These are phyloP conservation scores for Alloplasta piceator DNA, from an alignment of 2,888 invertebrate genomes.

Conservation along the genomic window DNA sequence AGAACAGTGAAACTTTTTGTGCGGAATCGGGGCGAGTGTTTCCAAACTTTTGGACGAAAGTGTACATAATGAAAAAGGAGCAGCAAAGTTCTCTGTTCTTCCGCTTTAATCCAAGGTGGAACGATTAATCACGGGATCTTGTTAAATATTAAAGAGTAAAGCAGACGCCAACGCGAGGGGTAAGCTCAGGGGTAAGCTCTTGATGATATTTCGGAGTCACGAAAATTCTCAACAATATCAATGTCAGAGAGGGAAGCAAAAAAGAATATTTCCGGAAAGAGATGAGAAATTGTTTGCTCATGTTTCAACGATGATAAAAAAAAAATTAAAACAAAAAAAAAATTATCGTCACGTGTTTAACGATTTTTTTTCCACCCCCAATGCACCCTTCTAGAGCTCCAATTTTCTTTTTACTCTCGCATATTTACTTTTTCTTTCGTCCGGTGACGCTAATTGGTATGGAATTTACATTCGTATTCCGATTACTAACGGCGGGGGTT, in stretches of 20 bases:
- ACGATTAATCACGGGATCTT: constrained; percentile 42
- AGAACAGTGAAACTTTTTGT: no score
- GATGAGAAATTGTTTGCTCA: not conserved
- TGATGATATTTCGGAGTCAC: constrained; percentile 13
- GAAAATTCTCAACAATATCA: not conserved
- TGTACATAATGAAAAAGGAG: no score
- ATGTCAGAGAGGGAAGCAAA: not conserved
- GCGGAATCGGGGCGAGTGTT: no score
- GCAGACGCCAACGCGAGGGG: not conserved
- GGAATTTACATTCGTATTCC: constrained; percentile 26
- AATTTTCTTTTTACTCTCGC: not conserved
- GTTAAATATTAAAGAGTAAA: constrained; percentile 41
- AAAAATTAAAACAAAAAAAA: not conserved
- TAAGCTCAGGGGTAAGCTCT: constrained; percentile 1
- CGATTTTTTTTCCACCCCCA: not conserved
- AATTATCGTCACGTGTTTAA: not conserved
- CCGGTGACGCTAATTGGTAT: constrained; percentile 13
- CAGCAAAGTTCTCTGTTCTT: no score
- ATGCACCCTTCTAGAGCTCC: not conserved
- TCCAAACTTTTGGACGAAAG: no score
- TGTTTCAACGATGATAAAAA: not conserved
- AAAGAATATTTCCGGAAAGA: not conserved
- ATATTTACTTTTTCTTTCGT: not conserved
- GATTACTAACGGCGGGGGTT: not conserved
- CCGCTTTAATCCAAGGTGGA: no score